Evolutionary conservation across 2,113 vertebrate species (phyloP).

Genomic region (Cygnus buccinator): DNA sequence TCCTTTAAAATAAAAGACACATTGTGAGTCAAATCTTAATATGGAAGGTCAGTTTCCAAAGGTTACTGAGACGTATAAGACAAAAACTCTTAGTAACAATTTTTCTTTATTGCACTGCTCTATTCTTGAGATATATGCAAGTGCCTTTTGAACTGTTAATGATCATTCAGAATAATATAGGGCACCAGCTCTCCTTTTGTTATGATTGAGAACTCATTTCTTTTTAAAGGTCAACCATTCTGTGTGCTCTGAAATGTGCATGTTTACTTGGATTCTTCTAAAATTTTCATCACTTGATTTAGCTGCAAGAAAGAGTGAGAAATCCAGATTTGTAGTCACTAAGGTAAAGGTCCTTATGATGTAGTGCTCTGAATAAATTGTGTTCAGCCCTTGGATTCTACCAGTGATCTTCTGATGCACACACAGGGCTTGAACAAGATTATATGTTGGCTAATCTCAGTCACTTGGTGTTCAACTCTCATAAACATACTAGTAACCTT

Average conservation of each 20-base stretch:
- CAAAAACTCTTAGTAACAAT: background rate
- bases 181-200: background rate
- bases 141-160: background rate
- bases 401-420: background rate
- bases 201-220: background rate
- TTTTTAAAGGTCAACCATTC: background rate
- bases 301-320: background rate
- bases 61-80: background rate
- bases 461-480: background rate
- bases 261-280: conserved; percentile 9
- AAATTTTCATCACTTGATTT: background rate
- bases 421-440: background rate
- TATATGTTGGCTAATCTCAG: background rate
- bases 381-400: background rate
- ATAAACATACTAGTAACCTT: background rate
- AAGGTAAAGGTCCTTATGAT: background rate
- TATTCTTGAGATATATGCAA: background rate
- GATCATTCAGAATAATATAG: background rate
- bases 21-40: background rate
- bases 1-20: background rate
- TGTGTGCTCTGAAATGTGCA: background rate
- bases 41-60: background rate
- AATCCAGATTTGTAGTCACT: background rate
- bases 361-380: background rate
- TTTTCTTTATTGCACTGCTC: background rate